Conservation (phyloP, 2,888 invertebrate genomes). For the Callosobruchus maculatus region DNA sequence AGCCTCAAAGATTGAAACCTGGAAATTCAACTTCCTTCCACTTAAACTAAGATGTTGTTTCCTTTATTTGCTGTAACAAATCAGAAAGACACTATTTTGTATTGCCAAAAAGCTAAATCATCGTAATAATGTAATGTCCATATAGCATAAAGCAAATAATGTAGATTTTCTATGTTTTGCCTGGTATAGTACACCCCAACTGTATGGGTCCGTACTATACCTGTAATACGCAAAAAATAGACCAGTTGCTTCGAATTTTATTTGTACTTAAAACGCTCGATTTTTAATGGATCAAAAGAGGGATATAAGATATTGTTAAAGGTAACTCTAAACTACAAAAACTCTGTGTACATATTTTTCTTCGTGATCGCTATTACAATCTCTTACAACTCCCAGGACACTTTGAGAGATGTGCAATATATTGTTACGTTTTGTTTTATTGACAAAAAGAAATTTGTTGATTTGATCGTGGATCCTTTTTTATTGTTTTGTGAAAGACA, state of each 20-base stretch:
- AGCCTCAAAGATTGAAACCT: too few species aligned
- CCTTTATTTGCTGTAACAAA: too few species aligned
- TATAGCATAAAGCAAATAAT: neutral
- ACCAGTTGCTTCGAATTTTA: neutral
- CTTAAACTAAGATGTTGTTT: too few species aligned
- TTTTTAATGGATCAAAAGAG: neutral
- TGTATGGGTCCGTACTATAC: neutral
- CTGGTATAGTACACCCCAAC: neutral
- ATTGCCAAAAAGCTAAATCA: neutral
- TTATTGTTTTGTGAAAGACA: slow-evolving; percentile 30
- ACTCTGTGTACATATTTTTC: neutral
- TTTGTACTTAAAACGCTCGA: neutral
- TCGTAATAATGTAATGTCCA: too few species aligned
- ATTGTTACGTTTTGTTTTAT: slow-evolving; percentile 21
- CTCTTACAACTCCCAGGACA: neutral
- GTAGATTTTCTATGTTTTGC: neutral
- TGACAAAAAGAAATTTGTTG: slow-evolving; percentile 7
- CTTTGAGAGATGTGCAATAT: slow-evolving; percentile 23
- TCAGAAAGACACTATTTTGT: neutral
- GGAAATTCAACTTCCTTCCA: too few species aligned
- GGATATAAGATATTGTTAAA: neutral
- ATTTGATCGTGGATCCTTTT: slow-evolving; percentile 13
- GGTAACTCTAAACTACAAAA: neutral
- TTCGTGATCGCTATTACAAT: neutral
- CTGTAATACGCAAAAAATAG: neutral